phyloP scores from a whole-genome alignment of 2,113 vertebrate genomes.

The Scortum barcoo region DNA sequence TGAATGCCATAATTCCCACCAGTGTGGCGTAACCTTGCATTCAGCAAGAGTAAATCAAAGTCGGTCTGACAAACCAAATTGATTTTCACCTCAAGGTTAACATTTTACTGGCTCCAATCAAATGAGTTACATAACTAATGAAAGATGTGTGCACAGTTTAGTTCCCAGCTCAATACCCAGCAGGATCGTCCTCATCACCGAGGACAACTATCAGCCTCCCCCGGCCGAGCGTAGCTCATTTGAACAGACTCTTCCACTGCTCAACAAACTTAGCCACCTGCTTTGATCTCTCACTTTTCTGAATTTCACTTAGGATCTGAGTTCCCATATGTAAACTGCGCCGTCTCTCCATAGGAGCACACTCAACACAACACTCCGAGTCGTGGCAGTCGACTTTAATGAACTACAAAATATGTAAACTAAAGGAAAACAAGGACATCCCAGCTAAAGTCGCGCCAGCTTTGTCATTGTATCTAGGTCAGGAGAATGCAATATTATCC shows the following conservation, averaged over 20 bases:
- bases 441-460: conserved; percentile 32
- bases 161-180: conserved; percentile 20
- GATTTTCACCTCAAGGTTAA: neutral
- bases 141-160: conserved; percentile 15
- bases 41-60: conserved; percentile 1
- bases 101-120: neutral
- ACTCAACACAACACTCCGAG: conserved; percentile 11
- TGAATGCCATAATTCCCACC: neutral
- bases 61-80: neutral
- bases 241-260: neutral
- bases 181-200: conserved; percentile 38
- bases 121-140: conserved; percentile 28
- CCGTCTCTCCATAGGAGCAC: neutral
- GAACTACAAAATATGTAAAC: neutral
- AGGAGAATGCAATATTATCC: conserved; percentile 54
- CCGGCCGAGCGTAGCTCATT: conserved; percentile 11
- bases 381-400: neutral
- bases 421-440: conserved; percentile 16
- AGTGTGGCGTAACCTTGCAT: neutral
- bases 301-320: neutral
- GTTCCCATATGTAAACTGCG: conserved; percentile 4
- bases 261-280: neutral
- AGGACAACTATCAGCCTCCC: conserved; percentile 40
- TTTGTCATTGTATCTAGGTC: conserved; percentile 72
- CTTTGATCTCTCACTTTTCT: conserved; percentile 2